Evolutionary conservation across 2,888 invertebrate genomes (phyloP), one percentile per base, ranked within the genome.

Genomic region (Acleris literana): DNA sequence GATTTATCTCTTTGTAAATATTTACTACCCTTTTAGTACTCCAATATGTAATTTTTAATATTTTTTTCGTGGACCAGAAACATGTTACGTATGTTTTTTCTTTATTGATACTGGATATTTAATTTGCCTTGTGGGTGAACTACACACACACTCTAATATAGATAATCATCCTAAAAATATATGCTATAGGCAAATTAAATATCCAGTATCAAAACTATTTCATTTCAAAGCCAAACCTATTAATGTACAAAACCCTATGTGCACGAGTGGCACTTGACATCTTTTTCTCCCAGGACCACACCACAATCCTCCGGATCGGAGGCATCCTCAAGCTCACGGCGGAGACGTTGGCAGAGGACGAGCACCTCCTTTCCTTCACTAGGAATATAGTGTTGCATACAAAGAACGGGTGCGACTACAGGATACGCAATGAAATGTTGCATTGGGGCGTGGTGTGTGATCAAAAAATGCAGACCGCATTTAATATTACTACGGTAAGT

Each of bases 351-450:
- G 85, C 90, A 0, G 92, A 93, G 13, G 85, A 89, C 9, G 94
- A 94, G 60, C 87, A 89, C 48, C 54, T 93, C 0, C 77, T 94
- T 1, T 85, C 93, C 0, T 96, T 96, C 79, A 88, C 89, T 0
- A 86, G 95, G 49, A 94, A 94, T 0, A 93, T 96, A 60, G 87
- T 94, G 0, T 77, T 96, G 17, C 76, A 84, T 4, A 84, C 90
- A 0, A 77, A 78, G 5, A 87, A 91, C 25, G 86, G 86, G 0
- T 73, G 77, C 1, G 93, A 94, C 63, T 95, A 94, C 79, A 93
- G 93, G 70, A 95, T 97, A 61, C 78, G 88, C 3, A 95, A 96
- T 77, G 96, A 96, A 76, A 93, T 95, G 88, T 74, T 95, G 13
- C 93, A 94, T 76, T 92, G 96, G 78, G 93, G 94, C 48, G 92